A percentile compares a stretch with the other conserved stretches of the same genome.
These are phyloP conservation scores for Anagyrus pseudococci DNA, from an alignment of 2,888 invertebrate genomes.

Conservation along the genomic window DNA sequence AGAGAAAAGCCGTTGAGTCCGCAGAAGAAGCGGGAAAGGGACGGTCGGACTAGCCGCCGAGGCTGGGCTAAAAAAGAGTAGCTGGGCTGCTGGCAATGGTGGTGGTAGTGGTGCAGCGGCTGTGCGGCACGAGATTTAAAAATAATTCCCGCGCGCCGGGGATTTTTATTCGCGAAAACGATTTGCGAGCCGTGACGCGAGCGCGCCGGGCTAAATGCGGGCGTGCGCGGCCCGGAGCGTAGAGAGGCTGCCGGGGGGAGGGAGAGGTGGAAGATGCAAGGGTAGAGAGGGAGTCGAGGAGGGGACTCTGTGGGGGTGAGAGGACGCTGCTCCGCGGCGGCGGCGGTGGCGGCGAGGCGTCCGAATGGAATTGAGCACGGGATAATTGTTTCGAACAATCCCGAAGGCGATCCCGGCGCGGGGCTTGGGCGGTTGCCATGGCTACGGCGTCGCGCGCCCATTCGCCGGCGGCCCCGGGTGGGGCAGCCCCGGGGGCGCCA, in stretches of 20 bases:
- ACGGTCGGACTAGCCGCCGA: too few relatives aligned
- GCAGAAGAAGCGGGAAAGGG: not conserved
- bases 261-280: too few relatives aligned
- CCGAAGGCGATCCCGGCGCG: constrained; percentile 46
- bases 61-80: not conserved
- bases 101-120: too few relatives aligned
- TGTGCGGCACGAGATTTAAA: constrained; percentile 48
- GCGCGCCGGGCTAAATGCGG: constrained; percentile 36
- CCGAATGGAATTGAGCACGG: constrained; percentile 59
- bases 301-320: too few relatives aligned
- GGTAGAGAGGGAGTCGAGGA: too few relatives aligned
- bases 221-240: constrained; percentile 16
- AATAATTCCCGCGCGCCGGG: constrained; percentile 48
- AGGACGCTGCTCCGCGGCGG: constrained; percentile 5
- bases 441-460: constrained; percentile 47
- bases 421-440: constrained; percentile 48
- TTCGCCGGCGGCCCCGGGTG: constrained; percentile 37
- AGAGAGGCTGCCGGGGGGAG: too few relatives aligned
- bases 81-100: constrained; percentile 5
- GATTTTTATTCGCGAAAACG: constrained; percentile 57
- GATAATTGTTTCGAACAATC: constrained; percentile 63
- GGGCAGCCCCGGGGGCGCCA: constrained; percentile 3
- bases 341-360: constrained; percentile 41
- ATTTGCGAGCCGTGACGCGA: constrained; percentile 45
- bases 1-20: too few relatives aligned